These are phyloP conservation scores for Tragelaphus imberbis DNA, from an alignment of 2,113 vertebrate genomes.

Conservation along the genomic window DNA sequence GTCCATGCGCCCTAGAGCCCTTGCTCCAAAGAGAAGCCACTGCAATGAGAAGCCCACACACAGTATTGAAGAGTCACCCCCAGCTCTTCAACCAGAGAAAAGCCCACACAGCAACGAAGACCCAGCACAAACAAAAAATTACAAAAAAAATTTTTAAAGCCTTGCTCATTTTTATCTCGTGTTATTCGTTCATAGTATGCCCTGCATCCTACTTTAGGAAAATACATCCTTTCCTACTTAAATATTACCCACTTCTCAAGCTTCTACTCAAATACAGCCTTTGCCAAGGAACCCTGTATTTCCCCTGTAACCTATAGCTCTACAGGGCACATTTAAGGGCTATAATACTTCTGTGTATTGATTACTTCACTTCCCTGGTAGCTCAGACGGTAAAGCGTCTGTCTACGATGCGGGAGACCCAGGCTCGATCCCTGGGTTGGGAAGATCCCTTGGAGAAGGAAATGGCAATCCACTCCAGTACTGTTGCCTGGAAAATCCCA, in stretches of 20 bases:
- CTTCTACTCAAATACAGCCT: background rate
- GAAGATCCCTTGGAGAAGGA: no score
- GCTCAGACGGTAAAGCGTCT: no score
- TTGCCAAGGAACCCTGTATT: background rate
- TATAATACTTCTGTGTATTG: background rate
- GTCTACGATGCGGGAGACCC: no score
- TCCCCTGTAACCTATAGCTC: background rate
- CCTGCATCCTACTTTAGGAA: background rate
- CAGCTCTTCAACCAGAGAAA: background rate
- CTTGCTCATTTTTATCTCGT: background rate
- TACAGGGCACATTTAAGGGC: background rate
- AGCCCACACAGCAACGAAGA: fast-evolving
- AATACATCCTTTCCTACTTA: background rate
- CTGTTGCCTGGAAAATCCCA: no score
- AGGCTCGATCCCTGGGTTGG: no score
- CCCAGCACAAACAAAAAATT: background rate
- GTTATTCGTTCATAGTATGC: background rate
- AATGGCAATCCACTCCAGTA: no score
- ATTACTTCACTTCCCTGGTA: background rate
- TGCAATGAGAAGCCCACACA: background rate
- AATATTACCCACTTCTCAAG: background rate
- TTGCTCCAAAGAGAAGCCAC: background rate
- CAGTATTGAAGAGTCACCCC: background rate
- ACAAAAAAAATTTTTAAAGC: background rate
- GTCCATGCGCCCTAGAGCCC: background rate